These are phyloP conservation scores for Pungitius pungitius DNA, from an alignment of 2,113 vertebrate genomes.

Conservation along the genomic window DNA sequence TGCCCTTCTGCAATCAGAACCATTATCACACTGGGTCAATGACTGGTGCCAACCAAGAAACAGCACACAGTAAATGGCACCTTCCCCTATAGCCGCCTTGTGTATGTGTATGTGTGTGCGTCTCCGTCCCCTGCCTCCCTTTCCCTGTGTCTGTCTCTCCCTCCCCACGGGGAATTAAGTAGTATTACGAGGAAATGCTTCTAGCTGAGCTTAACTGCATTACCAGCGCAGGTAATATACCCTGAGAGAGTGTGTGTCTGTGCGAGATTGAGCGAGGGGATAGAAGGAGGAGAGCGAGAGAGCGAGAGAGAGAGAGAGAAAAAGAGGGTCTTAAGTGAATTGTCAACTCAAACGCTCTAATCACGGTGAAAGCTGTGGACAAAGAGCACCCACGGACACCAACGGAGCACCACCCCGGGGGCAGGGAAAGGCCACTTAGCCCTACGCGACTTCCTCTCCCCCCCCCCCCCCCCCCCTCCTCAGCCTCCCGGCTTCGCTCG, in stretches of 20 bases:
- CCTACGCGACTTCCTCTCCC: constrained; percentile 37
- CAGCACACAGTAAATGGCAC: constrained; percentile 12
- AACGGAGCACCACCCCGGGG: constrained; percentile 85
- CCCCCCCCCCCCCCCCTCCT: no score
- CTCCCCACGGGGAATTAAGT: constrained; percentile 95
- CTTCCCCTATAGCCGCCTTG: constrained; percentile 11
- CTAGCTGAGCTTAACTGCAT: constrained; percentile 95
- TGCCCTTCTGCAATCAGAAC: constrained; percentile 92
- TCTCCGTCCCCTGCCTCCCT: neutral
- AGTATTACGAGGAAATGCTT: constrained; percentile 94
- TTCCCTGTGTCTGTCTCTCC: constrained; percentile 4
- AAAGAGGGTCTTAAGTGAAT: constrained; percentile 88
- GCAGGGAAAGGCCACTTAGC: constrained; percentile 89
- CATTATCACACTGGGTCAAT: constrained; percentile 92
- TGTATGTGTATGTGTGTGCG: neutral
- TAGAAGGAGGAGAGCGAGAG: constrained; percentile 23
- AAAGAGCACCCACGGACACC: constrained; percentile 85
- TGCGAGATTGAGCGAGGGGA: constrained; percentile 41
- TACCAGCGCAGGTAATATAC: constrained; percentile 94
- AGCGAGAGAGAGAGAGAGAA: constrained; percentile 23
- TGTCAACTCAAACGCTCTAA: constrained; percentile 92
- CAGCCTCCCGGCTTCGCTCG: constrained; percentile 31
- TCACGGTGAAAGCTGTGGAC: constrained; percentile 95
- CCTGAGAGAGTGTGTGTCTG: constrained; percentile 53
- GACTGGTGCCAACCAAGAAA: constrained; percentile 85